phyloP scores from a whole-genome alignment of 2,797 vertebrate species.

The Tapirus indicus region DNA sequence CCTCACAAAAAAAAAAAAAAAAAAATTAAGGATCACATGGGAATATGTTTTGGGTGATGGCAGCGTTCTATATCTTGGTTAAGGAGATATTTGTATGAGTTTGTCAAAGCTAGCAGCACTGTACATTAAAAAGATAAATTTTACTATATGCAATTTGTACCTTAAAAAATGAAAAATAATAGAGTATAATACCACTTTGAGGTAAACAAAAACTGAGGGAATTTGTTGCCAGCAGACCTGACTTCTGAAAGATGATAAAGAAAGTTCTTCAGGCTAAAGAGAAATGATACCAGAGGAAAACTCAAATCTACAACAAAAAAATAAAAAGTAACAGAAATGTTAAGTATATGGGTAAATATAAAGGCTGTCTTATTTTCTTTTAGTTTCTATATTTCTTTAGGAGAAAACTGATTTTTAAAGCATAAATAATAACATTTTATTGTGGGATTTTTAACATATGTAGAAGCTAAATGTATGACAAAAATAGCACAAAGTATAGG shows the following conservation, averaged over 20 bases:
- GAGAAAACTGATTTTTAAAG: neutral
- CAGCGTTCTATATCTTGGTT: neutral
- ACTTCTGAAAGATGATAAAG: neutral
- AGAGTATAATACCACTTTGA: neutral
- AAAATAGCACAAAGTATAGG: neutral
- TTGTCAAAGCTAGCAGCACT: neutral
- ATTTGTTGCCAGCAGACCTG: neutral
- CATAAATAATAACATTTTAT: neutral
- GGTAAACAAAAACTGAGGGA: neutral
- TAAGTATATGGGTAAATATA: neutral
- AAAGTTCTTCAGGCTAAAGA: neutral
- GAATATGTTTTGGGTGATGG: neutral
- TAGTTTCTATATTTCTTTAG: neutral
- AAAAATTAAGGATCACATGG: neutral
- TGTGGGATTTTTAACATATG: neutral
- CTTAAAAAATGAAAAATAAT: neutral
- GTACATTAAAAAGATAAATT: neutral
- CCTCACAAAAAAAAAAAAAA: too few species aligned
- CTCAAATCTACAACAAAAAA: neutral
- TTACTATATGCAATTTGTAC: neutral
- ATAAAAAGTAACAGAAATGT: neutral
- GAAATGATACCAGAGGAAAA: neutral
- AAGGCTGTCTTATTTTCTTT: neutral
- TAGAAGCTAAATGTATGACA: neutral
- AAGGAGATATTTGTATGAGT: neutral